Base-by-base conservation (phyloP, 1,140 invertebrate species). In the Colletes latitarsis region DNA sequence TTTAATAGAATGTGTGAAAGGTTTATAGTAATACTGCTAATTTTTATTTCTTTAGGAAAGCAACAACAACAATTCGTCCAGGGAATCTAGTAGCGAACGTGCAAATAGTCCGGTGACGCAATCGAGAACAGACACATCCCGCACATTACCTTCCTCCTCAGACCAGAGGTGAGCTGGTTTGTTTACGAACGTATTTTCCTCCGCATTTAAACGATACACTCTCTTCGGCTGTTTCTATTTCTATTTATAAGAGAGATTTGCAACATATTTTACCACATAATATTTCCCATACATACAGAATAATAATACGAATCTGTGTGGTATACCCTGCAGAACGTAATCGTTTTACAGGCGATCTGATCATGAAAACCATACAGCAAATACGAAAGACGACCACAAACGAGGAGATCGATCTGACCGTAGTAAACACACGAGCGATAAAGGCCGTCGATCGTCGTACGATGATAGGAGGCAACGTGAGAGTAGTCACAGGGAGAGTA, bases 221-320 rank as follows among this genome's bases (percentile, higher is more conserved):
- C 4, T 69, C 17, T 41, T 57, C 30, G 30, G 17, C 19, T 57
- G 30, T 53, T 55, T 12, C 19, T 70, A 41, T 43, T 53, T 63
- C 14, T 21, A 66, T 41, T 64, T 63, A 55, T 72, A 78, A 57
- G 77, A 71, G 46, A 60, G 43, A 82, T 41, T 82, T 81, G 63
- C 70, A 63, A 66, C 77, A 82, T 67, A 62, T 19, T 30, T 77
- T 68, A 68, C 66, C 66, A 76, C 64, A 52, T 77, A 75, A 77
- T 83, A 72, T 64, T 52, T 67, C 69, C 69, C 41, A 77, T 60
- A 81, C 75, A 72, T 83, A 17, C 85, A 89, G 81, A 91, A 87
- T 93, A 93, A 93, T 93, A 93, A 93, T 92, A 91, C 89, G 89
- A 92, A 93, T 93, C 93, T 93, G 92, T 93, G 93, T 93, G 93